These are phyloP conservation scores for Gorsachius magnificus DNA, from an alignment of 2,797 vertebrate species.

Conservation along the genomic window DNA sequence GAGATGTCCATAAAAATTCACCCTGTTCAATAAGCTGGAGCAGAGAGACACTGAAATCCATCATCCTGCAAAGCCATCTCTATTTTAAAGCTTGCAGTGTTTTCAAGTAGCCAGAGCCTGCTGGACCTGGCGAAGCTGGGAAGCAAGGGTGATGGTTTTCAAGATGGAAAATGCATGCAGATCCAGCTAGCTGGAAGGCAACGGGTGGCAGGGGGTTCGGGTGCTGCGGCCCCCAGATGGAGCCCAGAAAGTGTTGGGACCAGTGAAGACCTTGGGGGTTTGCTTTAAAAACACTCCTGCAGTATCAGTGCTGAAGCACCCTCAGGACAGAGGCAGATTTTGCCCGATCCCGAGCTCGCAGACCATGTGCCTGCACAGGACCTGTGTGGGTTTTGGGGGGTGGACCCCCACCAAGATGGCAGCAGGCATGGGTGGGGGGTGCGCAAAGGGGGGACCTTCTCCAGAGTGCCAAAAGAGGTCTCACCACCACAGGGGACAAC, in stretches of 20 bases:
- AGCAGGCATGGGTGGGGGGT: fast-evolving
- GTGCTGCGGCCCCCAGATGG: neutral
- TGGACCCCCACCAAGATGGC: neutral
- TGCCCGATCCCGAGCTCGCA: neutral
- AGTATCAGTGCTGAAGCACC: neutral
- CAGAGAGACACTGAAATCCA: constrained; percentile 14
- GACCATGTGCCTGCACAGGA: fast-evolving
- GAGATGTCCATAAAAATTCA: constrained; percentile 11
- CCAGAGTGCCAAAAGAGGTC: neutral
- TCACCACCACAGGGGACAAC: neutral
- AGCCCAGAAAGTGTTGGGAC: neutral
- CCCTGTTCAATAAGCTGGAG: constrained; percentile 21
- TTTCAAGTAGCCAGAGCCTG: neutral
- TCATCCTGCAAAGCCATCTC: constrained; percentile 19
- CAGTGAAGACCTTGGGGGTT: neutral
- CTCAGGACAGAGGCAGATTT: neutral
- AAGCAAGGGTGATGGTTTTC: neutral
- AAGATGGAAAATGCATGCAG: neutral
- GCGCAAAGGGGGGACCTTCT: neutral
- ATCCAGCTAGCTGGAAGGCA: neutral
- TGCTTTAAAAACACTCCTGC: neutral
- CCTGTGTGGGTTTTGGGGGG: neutral
- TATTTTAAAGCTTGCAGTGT: neutral
- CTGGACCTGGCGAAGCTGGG: neutral
- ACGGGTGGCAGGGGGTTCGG: neutral